Percentiles rank a stretch among this genome's conserved stretches.
phyloP scores from a whole-genome alignment of 1,140 invertebrate genomes.

The Ylistrum balloti region DNA sequence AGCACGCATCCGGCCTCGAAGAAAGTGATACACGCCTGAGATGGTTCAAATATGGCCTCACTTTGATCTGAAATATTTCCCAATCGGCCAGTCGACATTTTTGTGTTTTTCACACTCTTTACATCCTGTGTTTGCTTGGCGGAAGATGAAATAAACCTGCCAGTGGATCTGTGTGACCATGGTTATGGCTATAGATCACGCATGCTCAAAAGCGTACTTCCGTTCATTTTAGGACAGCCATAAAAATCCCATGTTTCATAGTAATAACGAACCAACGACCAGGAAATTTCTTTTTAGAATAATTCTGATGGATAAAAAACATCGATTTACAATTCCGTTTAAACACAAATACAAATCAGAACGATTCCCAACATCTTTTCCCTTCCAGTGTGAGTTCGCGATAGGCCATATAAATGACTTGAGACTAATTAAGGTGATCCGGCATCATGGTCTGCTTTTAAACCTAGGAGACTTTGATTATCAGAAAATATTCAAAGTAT shows the following conservation, averaged over 20 bases:
- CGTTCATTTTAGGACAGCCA: background rate
- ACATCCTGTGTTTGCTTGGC: background rate
- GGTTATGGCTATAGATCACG: background rate
- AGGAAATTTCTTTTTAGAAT: background rate
- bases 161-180: background rate
- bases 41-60: background rate
- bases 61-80: conserved; percentile 23
- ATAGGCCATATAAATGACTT: background rate
- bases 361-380: background rate
- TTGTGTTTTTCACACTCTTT: conserved; percentile 17
- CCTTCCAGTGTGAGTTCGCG: background rate
- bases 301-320: background rate
- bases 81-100: background rate
- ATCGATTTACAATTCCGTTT: conserved; percentile 2
- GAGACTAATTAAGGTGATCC: background rate
- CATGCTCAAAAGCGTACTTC: conserved; percentile 2
- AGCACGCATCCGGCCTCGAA: background rate
- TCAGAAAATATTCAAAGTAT: too few species aligned
- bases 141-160: background rate
- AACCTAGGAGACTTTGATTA: background rate
- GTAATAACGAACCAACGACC: background rate
- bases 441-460: background rate
- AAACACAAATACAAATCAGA: background rate
- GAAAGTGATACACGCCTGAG: background rate
- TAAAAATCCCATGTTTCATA: background rate